Base-by-base conservation (phyloP, 2,797 vertebrate genomes). In the Scarus forsteni region DNA sequence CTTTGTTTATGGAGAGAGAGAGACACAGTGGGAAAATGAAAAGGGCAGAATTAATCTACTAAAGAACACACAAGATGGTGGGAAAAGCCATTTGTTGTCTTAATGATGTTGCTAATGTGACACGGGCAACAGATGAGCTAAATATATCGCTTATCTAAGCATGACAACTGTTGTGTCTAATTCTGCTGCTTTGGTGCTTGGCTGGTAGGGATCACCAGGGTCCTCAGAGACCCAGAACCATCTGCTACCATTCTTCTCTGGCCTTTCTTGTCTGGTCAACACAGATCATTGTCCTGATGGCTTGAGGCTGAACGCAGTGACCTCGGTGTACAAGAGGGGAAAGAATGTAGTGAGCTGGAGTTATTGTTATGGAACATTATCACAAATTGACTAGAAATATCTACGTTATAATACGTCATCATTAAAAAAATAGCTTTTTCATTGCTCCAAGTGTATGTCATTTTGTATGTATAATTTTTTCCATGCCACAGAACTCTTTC, bases 91-190 rank as follows among this genome's bases (percentile, higher is more conserved):
- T 90, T 89, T 91, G 78, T 90, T 90, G 83, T 81, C 84, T 85
- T 90, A 87, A 89, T 86, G 83, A 90, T 79, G 66, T 60, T 53
- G 81, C 84, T 87, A 88, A 91, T 89, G 84, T 88, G 84, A 68
- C 70, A 81, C 79, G 83, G 91, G 91, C 83, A 88, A 89, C 87
- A 77, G 80, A 90, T 74, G 79, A 85, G 86, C 87, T 93, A 92
- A 93, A 94, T 91, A 91, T 92, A 89, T 83, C 80, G 57, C 86
- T 90, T 86, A 88, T 91, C 84, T 88, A 81, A 89, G 76, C 88
- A 65, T 82, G 89, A 88, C 91, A 94, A 94, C 92, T 92, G 92
- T 87, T 92, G 89, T 82, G 81, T 87, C 88, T 93, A 90, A 92
- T 91, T 92, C 85, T 81, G 84, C 77, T 88, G 78, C 87, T 86